Percentiles rank a stretch among this genome's conserved stretches.
Evolutionary conservation across 2,113 vertebrate genomes (phyloP).

Genomic region (Gymnarchus niloticus): DNA sequence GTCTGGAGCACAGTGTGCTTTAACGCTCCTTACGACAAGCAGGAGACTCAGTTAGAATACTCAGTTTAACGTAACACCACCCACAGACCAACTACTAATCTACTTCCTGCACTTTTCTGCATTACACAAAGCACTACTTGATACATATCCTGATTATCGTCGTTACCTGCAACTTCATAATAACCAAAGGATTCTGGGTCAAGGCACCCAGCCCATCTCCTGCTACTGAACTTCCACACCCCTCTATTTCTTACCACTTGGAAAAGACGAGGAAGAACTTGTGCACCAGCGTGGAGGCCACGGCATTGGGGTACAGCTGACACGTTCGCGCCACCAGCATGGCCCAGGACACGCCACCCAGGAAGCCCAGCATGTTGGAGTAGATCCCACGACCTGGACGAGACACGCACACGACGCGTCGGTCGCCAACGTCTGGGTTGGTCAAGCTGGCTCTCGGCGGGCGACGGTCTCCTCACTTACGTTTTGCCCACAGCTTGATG

Average conservation of each 20-base stretch:
- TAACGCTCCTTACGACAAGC: background rate
- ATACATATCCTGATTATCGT: background rate
- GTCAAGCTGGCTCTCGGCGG: background rate
- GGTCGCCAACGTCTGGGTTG: background rate
- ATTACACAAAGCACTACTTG: background rate
- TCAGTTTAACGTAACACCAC: background rate
- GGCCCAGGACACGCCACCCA: slow-evolving; percentile 96
- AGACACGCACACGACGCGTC: background rate
- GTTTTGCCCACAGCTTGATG: slow-evolving; percentile 96
- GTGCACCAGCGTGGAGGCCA: slow-evolving; percentile 87
- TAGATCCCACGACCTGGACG: slow-evolving; percentile 86
- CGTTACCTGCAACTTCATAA: background rate
- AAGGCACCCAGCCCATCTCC: background rate
- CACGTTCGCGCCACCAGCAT: slow-evolving; percentile 95
- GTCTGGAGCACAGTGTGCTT: background rate
- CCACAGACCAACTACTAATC: background rate
- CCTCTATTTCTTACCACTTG: slow-evolving; percentile 73
- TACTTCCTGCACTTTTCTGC: background rate
- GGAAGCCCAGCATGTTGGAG: slow-evolving; percentile 93
- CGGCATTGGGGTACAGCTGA: slow-evolving; percentile 90
- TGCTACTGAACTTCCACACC: background rate
- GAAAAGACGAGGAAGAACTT: slow-evolving; percentile 98
- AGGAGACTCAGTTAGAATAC: background rate
- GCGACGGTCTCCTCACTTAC: slow-evolving; percentile 61
- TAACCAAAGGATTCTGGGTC: background rate